Percentiles rank a stretch among this genome's conserved stretches.
These are phyloP conservation scores for Rhagium mordax DNA, from an alignment of 2,888 invertebrate species.

Conservation along the genomic window DNA sequence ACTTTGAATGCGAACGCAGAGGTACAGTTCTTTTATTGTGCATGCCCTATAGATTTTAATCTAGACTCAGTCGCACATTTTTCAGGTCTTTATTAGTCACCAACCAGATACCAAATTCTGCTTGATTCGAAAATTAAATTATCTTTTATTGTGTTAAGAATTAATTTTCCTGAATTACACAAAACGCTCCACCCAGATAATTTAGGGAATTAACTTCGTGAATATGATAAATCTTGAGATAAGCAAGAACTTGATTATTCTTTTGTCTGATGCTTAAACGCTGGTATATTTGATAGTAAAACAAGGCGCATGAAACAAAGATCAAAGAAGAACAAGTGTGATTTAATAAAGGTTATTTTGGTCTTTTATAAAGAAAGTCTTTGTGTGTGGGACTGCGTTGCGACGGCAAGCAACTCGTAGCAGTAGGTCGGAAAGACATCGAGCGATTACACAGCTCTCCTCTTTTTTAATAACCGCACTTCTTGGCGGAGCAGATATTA, in stretches of 20 bases:
- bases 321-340: constrained; percentile 42
- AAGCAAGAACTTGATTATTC: background rate
- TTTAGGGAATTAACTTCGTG: background rate
- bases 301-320: constrained; percentile 35
- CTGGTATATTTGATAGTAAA: constrained; percentile 31
- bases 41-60: background rate
- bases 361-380: constrained; percentile 31
- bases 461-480: constrained; percentile 52
- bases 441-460: constrained; percentile 26
- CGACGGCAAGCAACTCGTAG: constrained; percentile 1
- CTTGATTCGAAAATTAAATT: too few species aligned
- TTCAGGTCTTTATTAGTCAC: too few species aligned
- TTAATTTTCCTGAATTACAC: too few species aligned
- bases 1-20: background rate
- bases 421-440: constrained; percentile 6
- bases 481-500: constrained; percentile 52
- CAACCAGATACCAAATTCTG: too few species aligned
- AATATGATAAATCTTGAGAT: background rate
- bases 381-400: constrained; percentile 28
- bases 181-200: too few species aligned
- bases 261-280: background rate
- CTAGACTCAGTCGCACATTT: background rate
- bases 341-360: constrained; percentile 42
- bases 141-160: too few species aligned
- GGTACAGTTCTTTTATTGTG: background rate